phyloP scores from a whole-genome alignment of 2,797 vertebrate genomes.

The Oryzias sinensis region DNA sequence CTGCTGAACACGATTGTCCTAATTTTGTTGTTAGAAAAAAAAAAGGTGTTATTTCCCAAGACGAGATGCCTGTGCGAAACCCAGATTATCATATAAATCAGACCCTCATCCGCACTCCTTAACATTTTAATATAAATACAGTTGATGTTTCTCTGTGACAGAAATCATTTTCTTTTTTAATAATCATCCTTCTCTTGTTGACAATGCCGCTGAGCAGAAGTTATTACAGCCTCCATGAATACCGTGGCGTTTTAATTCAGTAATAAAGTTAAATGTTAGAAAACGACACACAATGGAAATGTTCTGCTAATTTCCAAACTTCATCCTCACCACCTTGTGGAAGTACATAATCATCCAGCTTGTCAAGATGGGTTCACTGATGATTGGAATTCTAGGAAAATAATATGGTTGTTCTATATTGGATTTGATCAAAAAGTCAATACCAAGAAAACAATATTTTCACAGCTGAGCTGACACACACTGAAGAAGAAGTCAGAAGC shows the following conservation, averaged over 20 bases:
- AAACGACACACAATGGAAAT: too few relatives aligned
- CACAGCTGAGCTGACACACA: conserved; percentile 6
- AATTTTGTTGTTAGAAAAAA: conserved; percentile 2
- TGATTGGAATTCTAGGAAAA: too few relatives aligned
- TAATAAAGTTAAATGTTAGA: too few relatives aligned
- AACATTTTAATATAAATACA: conserved; percentile 21
- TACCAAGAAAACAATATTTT: not conserved
- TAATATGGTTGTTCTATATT: too few relatives aligned
- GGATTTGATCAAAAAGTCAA: not conserved
- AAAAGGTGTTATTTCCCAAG: conserved; percentile 14
- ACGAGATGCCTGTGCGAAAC: conserved; percentile 8
- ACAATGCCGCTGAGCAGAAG: not conserved
- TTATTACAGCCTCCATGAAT: too few relatives aligned
- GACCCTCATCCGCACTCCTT: conserved; percentile 5
- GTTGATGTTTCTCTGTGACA: not conserved
- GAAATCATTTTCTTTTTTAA: too few relatives aligned
- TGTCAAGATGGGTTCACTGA: too few relatives aligned
- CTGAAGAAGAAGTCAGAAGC: conserved; percentile 17
- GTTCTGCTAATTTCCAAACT: too few relatives aligned
- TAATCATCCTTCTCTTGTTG: too few relatives aligned
- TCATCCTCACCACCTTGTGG: too few relatives aligned
- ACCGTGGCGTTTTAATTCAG: too few relatives aligned
- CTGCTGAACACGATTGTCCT: not conserved
- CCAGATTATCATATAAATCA: conserved; percentile 20
- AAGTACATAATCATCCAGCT: too few relatives aligned